Evolutionary conservation across 2,113 vertebrate species (phyloP).

Genomic region (Globicephala melas): DNA sequence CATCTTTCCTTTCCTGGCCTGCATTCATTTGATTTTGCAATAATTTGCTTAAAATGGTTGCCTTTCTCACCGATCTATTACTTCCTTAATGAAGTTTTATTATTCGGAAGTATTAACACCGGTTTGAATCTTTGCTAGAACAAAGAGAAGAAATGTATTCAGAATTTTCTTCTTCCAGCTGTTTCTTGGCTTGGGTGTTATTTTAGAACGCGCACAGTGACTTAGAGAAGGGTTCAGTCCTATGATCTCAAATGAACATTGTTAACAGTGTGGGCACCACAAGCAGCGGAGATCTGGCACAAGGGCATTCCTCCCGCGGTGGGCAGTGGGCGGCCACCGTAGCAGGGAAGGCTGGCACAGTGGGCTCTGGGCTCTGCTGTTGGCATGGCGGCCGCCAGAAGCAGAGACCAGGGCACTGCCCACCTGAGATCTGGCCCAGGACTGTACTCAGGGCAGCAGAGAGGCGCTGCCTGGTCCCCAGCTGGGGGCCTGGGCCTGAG

Average conservation of each 20-base stretch:
- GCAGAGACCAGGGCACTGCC: background rate
- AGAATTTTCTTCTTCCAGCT: slow-evolving; percentile 8
- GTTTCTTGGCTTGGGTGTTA: slow-evolving; percentile 20
- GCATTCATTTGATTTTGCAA: background rate
- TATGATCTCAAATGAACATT: background rate
- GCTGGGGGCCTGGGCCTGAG: background rate
- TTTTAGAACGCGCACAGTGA: background rate
- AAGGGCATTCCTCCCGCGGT: background rate
- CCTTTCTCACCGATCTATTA: background rate
- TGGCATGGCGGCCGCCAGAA: fast-evolving
- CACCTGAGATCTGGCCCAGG: background rate
- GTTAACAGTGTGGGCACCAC: background rate
- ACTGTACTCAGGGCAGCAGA: background rate
- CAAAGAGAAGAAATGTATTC: background rate
- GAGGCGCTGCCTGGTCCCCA: background rate
- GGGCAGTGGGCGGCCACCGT: background rate
- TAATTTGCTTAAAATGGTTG: background rate
- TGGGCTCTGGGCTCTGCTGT: background rate
- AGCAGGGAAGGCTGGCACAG: background rate
- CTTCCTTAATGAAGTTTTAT: background rate
- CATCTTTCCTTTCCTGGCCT: background rate
- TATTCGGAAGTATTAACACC: background rate
- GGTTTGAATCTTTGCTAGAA: slow-evolving; percentile 2
- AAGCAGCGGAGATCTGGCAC: background rate
- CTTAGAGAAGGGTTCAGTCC: background rate